A percentile compares a stretch with the other conserved stretches of the same genome.
Conservation (phyloP, 92 coral and sea anemone genomes). For the Phymanthus crucifer region DNA sequence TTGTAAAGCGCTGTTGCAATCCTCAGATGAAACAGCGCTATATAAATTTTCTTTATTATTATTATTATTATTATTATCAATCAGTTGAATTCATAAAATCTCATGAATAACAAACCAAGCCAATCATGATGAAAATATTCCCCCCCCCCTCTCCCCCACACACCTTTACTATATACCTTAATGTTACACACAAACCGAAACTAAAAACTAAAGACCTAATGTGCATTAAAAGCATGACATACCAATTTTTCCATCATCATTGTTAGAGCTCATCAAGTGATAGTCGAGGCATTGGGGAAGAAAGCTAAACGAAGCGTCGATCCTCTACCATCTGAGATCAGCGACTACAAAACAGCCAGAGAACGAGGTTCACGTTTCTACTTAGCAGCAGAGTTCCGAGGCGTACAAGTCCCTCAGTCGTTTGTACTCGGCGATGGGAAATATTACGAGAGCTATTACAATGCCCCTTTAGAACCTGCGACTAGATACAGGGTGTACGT, state of each 20-base stretch:
- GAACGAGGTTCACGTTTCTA: slow-evolving; percentile 51
- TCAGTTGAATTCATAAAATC: no score
- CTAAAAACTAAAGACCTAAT: no score
- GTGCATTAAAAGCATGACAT: no score
- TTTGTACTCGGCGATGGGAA: slow-evolving; percentile 83
- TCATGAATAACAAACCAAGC: no score
- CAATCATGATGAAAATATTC: no score
- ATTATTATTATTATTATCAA: no score
- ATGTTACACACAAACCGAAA: no score
- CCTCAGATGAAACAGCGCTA: no score
- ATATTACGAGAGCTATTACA: slow-evolving; percentile 50
- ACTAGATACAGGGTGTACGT: slow-evolving; percentile 66
- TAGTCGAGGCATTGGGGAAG: slow-evolving; percentile 51
- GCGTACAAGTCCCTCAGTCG: slow-evolving; percentile 11
- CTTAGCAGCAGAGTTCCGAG: slow-evolving; percentile 70
- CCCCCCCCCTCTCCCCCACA: no score
- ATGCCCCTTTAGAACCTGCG: slow-evolving; percentile 67
- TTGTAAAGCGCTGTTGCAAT: no score
- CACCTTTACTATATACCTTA: no score
- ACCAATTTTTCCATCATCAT: neutral
- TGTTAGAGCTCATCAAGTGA: slow-evolving; percentile 75
- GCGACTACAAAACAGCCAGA: slow-evolving; percentile 39
- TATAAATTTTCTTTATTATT: no score
- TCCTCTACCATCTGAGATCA: slow-evolving; percentile 34
- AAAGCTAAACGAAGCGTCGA: slow-evolving; percentile 36